Conservation (phyloP, 2,797 vertebrate species). For the Helicolenus hilgendorfi region DNA sequence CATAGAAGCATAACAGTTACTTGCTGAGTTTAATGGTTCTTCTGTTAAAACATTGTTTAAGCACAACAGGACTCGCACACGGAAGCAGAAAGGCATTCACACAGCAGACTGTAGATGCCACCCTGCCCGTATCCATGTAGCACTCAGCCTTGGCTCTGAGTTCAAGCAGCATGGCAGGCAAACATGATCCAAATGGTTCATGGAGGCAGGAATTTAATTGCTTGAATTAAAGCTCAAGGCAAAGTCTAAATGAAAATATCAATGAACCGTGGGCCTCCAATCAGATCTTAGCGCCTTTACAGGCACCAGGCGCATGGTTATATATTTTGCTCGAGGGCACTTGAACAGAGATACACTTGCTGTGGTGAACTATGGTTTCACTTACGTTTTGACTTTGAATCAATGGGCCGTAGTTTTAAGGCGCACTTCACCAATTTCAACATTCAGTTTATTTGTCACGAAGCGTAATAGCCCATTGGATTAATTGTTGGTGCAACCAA, state of each 20-base stretch:
- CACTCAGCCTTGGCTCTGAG: neutral
- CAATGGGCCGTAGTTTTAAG: neutral
- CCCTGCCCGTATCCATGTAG: neutral
- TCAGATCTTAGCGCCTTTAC: constrained; percentile 11
- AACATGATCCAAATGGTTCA: constrained; percentile 3
- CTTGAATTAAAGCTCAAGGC: constrained; percentile 35
- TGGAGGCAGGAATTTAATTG: neutral
- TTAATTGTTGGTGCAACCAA: no score
- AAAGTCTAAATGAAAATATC: constrained; percentile 25
- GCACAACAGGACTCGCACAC: neutral
- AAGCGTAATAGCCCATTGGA: no score
- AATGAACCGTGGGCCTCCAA: neutral
- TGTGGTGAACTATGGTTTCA: neutral
- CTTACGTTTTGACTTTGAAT: neutral
- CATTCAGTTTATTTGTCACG: neutral
- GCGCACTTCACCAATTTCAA: neutral
- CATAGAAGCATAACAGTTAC: neutral
- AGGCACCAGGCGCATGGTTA: neutral
- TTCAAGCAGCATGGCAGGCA: constrained; percentile 4
- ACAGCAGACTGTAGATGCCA: neutral
- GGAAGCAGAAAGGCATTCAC: neutral
- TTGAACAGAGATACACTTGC: neutral
- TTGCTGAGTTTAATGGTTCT: constrained; percentile 3
- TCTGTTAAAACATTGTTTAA: constrained; percentile 2
- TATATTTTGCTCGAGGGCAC: neutral